Evolutionary conservation across 2,888 invertebrate genomes (phyloP), one percentile per base, ranked within the genome.

Genomic region (Rhyacophila evoluta): DNA sequence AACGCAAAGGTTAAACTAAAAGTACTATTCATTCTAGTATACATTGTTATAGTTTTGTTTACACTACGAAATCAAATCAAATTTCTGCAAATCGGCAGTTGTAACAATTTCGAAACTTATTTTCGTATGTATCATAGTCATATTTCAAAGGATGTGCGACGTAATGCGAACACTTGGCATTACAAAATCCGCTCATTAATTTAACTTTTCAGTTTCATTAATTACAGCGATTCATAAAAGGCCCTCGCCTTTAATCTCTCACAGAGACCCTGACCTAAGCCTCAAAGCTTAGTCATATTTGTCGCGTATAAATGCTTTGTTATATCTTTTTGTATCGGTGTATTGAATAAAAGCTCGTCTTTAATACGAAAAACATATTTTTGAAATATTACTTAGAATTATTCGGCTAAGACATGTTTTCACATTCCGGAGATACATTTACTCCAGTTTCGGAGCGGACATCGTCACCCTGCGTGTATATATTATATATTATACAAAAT

Each of bases 171-270:
- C 55, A 55, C 19, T 55, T 55, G 55, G 19, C 55, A 55, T 19
- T 55, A 55, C 55, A 25, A 10, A 55, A 55, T 55, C 55, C 55
- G 55, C 19, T 55, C 55, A 19, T 55, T 55, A 55, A 55, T 55
- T 55, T 19, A 55, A 55, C 55, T 55, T 55, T 55, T 19, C 55
- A 19, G 19, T 55, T 19, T 55, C 55, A 55, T 55, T 55, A 55
- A 55, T 55, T 55, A 55, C 19, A 55, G 19, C 55, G 55, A 55
- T 55, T 55, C 55, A 55, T 55, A 55, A 55, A 55, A 55, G 55
- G 55, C 25, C 19, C 19, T 2, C 55, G 8, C 55, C 12, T 55
- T 55, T 55, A 55, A 55, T 55, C 55, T 55, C 55, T 55, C 55
- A 1, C 15, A 55, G 15, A 55, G 55, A 55, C 55, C 55, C 55